Conservation (phyloP, 2,888 invertebrate genomes). For the Syritta pipiens region DNA sequence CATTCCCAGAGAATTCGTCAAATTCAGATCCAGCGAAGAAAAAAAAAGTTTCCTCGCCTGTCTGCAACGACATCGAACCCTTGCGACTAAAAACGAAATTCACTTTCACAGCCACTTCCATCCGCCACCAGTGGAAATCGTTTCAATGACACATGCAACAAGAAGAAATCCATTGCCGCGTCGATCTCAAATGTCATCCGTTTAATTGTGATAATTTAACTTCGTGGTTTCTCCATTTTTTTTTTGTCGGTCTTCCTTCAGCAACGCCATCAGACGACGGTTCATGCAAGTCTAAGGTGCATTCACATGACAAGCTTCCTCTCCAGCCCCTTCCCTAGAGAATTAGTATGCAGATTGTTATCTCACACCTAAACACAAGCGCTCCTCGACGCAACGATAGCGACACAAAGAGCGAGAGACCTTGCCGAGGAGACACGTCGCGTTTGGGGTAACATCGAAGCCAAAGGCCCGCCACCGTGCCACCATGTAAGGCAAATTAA, state of each 20-base stretch:
- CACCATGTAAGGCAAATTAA: conserved; percentile 66
- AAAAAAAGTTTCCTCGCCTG: too few relatives aligned
- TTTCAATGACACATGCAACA: neutral
- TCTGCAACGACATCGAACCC: too few relatives aligned
- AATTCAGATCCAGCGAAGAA: too few relatives aligned
- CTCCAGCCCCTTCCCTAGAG: conserved; percentile 5
- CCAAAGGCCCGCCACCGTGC: conserved; percentile 5
- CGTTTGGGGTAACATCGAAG: conserved; percentile 2
- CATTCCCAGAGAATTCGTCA: too few relatives aligned
- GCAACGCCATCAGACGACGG: conserved; percentile 12
- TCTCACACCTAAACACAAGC: conserved; percentile 63
- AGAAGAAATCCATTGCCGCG: neutral
- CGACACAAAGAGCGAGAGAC: conserved; percentile 23
- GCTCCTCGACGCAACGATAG: conserved; percentile 25
- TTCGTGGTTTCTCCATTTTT: conserved; percentile 23
- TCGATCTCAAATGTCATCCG: conserved; percentile 50
- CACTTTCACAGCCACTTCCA: too few relatives aligned
- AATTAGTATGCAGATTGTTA: conserved; percentile 69
- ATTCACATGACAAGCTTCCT: conserved; percentile 34
- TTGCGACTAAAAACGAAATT: too few relatives aligned
- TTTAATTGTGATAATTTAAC: conserved; percentile 52
- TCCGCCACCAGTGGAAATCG: too few relatives aligned
- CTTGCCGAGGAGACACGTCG: conserved; percentile 32
- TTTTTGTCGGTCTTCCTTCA: neutral
- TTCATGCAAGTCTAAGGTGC: conserved; percentile 22